Percentiles rank a stretch among this genome's conserved stretches.
phyloP scores from a whole-genome alignment of 2,888 invertebrate genomes.

The Corythucha ciliata region DNA sequence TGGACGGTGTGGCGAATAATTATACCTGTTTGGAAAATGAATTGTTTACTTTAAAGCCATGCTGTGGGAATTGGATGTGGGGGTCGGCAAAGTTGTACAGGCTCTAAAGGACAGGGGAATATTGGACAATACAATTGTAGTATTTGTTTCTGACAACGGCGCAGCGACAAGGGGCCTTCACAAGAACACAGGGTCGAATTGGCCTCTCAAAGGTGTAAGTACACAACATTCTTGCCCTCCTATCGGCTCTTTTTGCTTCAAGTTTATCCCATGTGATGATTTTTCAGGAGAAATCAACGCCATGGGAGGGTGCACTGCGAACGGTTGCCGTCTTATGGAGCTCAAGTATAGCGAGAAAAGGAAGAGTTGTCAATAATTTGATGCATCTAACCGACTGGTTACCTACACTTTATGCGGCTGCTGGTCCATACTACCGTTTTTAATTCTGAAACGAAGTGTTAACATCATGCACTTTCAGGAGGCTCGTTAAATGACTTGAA shows the following conservation, averaged over 20 bases:
- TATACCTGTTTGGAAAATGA: slow-evolving; percentile 26
- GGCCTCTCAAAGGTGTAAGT: slow-evolving; percentile 63
- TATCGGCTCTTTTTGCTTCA: not conserved
- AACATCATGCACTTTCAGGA: slow-evolving; percentile 9
- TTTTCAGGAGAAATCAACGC: slow-evolving; percentile 68
- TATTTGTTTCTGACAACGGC: slow-evolving; percentile 89
- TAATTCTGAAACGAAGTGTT: not conserved
- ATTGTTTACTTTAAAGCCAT: slow-evolving; percentile 50
- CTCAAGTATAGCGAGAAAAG: slow-evolving; percentile 50
- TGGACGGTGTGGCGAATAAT: slow-evolving; percentile 49
- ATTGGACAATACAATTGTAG: slow-evolving; percentile 69
- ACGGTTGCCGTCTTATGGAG: slow-evolving; percentile 71
- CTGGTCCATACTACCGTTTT: slow-evolving; percentile 43
- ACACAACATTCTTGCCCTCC: slow-evolving; percentile 2
- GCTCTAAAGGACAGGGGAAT: slow-evolving; percentile 57
- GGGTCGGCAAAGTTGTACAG: slow-evolving; percentile 69
- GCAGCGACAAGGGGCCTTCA: slow-evolving; percentile 81
- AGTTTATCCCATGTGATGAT: slow-evolving; percentile 4
- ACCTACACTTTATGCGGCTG: slow-evolving; percentile 68
- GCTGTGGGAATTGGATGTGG: slow-evolving; percentile 80
- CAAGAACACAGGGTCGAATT: slow-evolving; percentile 74
- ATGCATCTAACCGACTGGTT: slow-evolving; percentile 84
- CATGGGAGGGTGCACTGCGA: slow-evolving; percentile 89
- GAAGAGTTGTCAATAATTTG: slow-evolving; percentile 58
- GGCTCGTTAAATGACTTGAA: slow-evolving; percentile 26